Conservation (phyloP, 1,140 invertebrate genomes). For the Drosophila triauraria region DNA sequence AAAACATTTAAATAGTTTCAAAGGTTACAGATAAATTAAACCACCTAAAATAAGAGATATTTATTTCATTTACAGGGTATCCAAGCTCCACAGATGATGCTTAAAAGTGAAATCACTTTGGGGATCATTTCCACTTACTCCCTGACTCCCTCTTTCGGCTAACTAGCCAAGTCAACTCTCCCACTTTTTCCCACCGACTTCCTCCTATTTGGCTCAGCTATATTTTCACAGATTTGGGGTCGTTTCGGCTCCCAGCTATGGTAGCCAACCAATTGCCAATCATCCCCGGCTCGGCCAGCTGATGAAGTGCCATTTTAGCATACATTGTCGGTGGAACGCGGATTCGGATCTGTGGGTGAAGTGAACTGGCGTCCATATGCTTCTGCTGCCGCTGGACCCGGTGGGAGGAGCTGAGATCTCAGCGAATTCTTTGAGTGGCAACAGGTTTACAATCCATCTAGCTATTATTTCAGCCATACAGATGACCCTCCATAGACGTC, state of each 20-base stretch:
- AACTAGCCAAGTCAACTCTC: constrained; percentile 17
- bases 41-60: neutral
- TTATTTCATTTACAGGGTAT: constrained; percentile 13
- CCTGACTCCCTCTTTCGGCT: constrained; percentile 29
- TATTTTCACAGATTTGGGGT: constrained; percentile 26
- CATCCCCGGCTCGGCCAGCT: constrained; percentile 42
- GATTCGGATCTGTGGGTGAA: constrained; percentile 58
- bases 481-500: constrained; percentile 15
- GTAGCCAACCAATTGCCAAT: constrained; percentile 39
- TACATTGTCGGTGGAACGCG: constrained; percentile 67
- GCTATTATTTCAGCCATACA: neutral
- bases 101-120: constrained; percentile 71
- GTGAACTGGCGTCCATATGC: constrained; percentile 36
- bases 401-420: constrained; percentile 30
- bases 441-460: constrained; percentile 53
- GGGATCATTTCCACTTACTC: constrained; percentile 53
- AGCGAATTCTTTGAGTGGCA: constrained; percentile 40
- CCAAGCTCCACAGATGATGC: constrained; percentile 44
- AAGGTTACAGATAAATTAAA: too few relatives aligned
- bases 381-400: constrained; percentile 18
- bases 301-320: constrained; percentile 58
- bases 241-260: constrained; percentile 33
- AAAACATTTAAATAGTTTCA: too few relatives aligned
- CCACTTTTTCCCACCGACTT: constrained; percentile 7
- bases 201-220: constrained; percentile 13